Evolutionary conservation across 2,888 invertebrate genomes (phyloP), one percentile per base, ranked within the genome.

Genomic region (Eucera pruinosa): DNA sequence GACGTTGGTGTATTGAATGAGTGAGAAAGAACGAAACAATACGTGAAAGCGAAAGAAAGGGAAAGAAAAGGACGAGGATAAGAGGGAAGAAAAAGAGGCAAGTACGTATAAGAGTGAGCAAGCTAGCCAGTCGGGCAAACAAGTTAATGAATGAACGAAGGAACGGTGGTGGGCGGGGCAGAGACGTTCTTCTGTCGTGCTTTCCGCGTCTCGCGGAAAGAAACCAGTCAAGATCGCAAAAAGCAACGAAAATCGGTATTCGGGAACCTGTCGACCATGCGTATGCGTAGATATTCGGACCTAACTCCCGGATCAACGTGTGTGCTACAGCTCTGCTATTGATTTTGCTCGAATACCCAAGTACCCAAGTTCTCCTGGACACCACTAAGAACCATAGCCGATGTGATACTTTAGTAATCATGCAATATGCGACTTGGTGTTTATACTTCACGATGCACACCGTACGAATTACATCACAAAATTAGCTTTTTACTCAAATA

Each of bases 131-230:
- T 41, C 52, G 55, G 66, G 68, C 66, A 55, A 74, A 61, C 71
- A 77, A 76, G 68, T 78, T 80, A 81, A 85, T 83, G 85, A 86
- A 85, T 83, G 85, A 84, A 85, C 69, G 75, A 83, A 82, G 18
- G 67, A 66, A 78, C 50, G 65, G 23, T 13, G 7, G 71, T 72
- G 65, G 80, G 73, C 57, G 81, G 70, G 73, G 62, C 69, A 48
- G 45, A 60, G 43, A 65, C 36, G 64, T 60, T 79, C 79, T 78
- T 77, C 62, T 66, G 43, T 36, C 55, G 72, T 77, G 58, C 55
- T 77, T 80, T 80, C 71, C 60, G 64, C 64, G 57, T 36, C 36
- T 48, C 52, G 58, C 23, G 52, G 30, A 39, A 27, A 50, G 57
- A 64, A 30, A 41, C 45, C 52, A 20, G 43, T 60, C 41, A 4